phyloP scores from a whole-genome alignment of 2,797 vertebrate species.

The Antrozous pallidus region DNA sequence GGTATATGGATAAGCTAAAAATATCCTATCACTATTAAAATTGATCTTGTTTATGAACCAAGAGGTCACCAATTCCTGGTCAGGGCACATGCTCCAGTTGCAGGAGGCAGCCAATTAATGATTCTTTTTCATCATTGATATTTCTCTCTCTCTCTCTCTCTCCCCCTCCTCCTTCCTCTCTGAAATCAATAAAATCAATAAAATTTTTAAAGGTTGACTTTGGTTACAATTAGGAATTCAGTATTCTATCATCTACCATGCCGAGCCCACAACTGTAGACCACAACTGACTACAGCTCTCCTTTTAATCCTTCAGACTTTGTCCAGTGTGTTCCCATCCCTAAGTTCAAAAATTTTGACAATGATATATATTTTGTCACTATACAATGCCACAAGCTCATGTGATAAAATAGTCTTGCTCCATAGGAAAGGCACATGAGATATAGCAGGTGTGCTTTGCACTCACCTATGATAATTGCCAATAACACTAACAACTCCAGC shows the following conservation, averaged over 20 bases:
- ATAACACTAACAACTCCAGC: neutral
- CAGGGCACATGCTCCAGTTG: too few species aligned
- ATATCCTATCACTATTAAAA: neutral
- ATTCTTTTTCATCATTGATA: too few species aligned
- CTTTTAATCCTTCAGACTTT: neutral
- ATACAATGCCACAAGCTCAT: neutral
- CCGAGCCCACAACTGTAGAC: neutral
- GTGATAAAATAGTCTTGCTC: neutral
- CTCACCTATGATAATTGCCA: neutral
- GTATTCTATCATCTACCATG: neutral
- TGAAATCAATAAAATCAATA: too few species aligned
- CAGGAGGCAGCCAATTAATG: too few species aligned
- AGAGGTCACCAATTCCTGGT: too few species aligned
- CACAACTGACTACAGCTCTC: neutral
- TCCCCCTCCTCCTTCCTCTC: too few species aligned
- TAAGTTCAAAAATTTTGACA: neutral
- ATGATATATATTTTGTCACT: neutral
- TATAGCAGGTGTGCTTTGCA: neutral
- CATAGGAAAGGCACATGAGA: neutral
- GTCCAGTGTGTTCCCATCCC: neutral
- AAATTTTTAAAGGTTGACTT: neutral
- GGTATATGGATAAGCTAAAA: neutral
- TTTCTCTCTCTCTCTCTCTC: too few species aligned
- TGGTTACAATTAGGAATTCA: neutral
- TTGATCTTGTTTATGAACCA: neutral